Base-by-base conservation (phyloP, 2,888 invertebrate genomes). In the Antheraea yamamai region DNA sequence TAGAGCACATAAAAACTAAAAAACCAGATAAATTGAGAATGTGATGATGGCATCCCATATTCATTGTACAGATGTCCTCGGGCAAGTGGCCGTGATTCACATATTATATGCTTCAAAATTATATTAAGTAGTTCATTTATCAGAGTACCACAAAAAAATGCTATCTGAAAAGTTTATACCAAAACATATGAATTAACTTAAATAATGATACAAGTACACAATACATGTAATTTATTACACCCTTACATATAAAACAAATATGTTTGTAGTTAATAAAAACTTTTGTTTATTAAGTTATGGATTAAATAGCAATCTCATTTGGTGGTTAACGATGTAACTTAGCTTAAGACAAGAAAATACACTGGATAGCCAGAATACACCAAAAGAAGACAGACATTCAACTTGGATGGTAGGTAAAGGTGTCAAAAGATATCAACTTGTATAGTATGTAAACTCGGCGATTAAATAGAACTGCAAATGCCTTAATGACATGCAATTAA, bases 21-120 rank as follows among this genome's bases (percentile, higher is more conserved):
- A 92, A 98, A 98, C 97, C 98, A 98, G 95, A 98, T 97, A 89
- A 98, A 97, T 92, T 98, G 98, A 83, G 98, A 96, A 95, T 98
- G 98, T 78, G 97, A 97, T 55, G 98, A 98, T 75, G 98, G 98
- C 98, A 98, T 98, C 82, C 97, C 97, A 95, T 97, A 97, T 91
- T 97, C 97, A 83, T 96, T 96, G 83, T 96, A 96, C 75, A 97
- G 89, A 84, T 96, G 95, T 77, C 96, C 96, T 85, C 97, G 95
- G 79, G 95, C 94, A 82, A 97, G 88, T 74, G 98, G 98, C 86
- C 98, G 95, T 73, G 96, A 95, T 93, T 98, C 98, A 89, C 97
- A 96, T 83, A 98, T 97, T 75, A 96, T 95, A 87, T 98, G 97
- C 91, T 98, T 98, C 78, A 98, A 92, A 80, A 97, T 91, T 90